phyloP scores from a whole-genome alignment of 2,113 vertebrate genomes.

The Opisthocomus hoazin region DNA sequence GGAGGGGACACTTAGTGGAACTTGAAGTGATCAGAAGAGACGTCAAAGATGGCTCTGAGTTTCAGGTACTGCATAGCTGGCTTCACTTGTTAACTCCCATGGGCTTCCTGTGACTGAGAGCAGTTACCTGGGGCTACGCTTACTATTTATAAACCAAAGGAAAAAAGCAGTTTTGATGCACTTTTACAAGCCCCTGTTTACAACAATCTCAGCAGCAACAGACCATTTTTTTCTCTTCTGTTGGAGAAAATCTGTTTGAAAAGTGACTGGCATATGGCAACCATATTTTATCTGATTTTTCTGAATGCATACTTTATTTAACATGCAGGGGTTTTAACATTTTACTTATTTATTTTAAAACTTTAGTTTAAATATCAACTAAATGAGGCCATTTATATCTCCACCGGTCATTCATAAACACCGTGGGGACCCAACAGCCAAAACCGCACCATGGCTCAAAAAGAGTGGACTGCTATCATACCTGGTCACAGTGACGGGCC shows the following conservation, averaged over 20 bases:
- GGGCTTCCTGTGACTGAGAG: background rate
- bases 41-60: background rate
- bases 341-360: background rate
- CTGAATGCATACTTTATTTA: background rate
- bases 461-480: background rate
- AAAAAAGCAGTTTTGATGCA: conserved; percentile 6
- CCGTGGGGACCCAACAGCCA: background rate
- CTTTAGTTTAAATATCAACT: background rate
- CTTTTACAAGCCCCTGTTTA: conserved; percentile 26
- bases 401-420: background rate
- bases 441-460: background rate
- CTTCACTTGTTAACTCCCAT: background rate
- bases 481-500: background rate
- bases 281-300: background rate
- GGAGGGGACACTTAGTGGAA: conserved; percentile 3
- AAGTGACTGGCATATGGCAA: rapidly evolving
- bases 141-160: conserved; percentile 28
- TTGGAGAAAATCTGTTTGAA: background rate
- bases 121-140: conserved; percentile 4
- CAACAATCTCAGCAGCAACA: background rate
- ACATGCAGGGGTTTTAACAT: background rate
- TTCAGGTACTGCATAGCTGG: conserved; percentile 17
- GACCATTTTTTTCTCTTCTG: background rate
- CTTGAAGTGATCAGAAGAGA: conserved; percentile 28
- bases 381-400: background rate